These are phyloP conservation scores for Trachelus troglodyta DNA, from an alignment of 2,888 invertebrate species.

Conservation along the genomic window DNA sequence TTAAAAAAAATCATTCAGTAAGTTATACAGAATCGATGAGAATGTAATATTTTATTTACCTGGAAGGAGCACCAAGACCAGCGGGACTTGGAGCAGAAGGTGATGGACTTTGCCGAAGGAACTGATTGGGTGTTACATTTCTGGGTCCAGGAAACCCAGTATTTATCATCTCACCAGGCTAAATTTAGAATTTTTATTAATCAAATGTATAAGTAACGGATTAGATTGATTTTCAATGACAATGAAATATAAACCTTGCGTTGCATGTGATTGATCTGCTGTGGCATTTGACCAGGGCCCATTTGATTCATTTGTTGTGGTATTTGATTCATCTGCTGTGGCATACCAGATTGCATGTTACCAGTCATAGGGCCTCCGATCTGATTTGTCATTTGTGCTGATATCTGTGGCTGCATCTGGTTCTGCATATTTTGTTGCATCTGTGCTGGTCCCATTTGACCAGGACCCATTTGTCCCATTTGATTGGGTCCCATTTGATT, in stretches of 20 bases:
- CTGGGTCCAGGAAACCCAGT: constrained; percentile 68
- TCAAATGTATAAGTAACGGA: not conserved
- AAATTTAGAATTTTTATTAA: constrained; percentile 15
- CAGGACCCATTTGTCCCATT: constrained; percentile 28
- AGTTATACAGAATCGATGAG: not conserved
- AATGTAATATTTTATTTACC: constrained; percentile 34
- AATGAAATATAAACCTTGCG: constrained; percentile 48
- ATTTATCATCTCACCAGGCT: constrained; percentile 68
- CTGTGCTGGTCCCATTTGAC: constrained; percentile 46
- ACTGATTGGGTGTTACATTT: constrained; percentile 80
- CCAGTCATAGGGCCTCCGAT: constrained; percentile 56
- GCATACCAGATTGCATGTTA: constrained; percentile 55
- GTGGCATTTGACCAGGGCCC: constrained; percentile 55
- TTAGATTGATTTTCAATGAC: constrained; percentile 33
- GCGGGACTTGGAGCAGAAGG: constrained; percentile 81
- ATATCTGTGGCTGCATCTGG: constrained; percentile 60
- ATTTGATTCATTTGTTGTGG: constrained; percentile 61
- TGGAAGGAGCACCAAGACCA: constrained; percentile 70
- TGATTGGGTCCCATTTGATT: constrained; percentile 54
- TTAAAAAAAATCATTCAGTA: not conserved
- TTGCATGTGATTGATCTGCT: constrained; percentile 68
- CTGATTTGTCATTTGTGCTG: constrained; percentile 55
- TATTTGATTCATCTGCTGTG: constrained; percentile 44
- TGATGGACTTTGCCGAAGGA: constrained; percentile 83
- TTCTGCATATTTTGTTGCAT: constrained; percentile 62